Percentiles rank a stretch among this genome's conserved stretches.
Conservation (phyloP, 1,140 invertebrate species). For the Drosophila tropicalis region DNA sequence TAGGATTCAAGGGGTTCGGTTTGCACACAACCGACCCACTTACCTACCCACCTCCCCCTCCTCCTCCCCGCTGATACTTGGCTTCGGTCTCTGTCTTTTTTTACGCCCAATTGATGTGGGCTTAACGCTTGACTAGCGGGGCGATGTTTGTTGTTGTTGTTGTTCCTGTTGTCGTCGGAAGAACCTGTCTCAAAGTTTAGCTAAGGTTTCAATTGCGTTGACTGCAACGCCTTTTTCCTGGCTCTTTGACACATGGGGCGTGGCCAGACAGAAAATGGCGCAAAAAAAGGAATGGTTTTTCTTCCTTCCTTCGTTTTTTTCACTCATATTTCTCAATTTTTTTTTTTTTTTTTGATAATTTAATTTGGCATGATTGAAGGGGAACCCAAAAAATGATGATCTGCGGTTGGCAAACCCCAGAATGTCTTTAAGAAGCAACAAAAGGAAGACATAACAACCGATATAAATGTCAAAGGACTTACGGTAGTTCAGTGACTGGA, state of each 20-base stretch:
- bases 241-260: conserved; percentile 61
- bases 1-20: conserved; percentile 16
- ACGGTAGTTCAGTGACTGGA: too few relatives aligned
- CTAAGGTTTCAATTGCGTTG: conserved; percentile 69
- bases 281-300: conserved; percentile 38
- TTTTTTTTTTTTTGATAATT: conserved; percentile 51
- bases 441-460: too few relatives aligned
- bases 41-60: not conserved
- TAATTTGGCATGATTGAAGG: conserved; percentile 43
- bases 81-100: conserved; percentile 33
- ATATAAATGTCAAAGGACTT: too few relatives aligned
- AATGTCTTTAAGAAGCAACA: not conserved
- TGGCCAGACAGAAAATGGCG: conserved; percentile 73
- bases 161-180: conserved; percentile 2
- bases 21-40: not conserved
- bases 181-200: conserved; percentile 47
- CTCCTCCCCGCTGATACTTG: not conserved
- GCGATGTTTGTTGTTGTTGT: not conserved
- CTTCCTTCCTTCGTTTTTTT: not conserved
- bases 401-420: not conserved
- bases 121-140: conserved; percentile 73
- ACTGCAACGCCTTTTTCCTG: conserved; percentile 73
- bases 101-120: conserved; percentile 80
- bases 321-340: too few relatives aligned
- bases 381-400: not conserved